Evolutionary conservation across 2,113 vertebrate species (phyloP).

Genomic region (Neoarius graeffei): DNA sequence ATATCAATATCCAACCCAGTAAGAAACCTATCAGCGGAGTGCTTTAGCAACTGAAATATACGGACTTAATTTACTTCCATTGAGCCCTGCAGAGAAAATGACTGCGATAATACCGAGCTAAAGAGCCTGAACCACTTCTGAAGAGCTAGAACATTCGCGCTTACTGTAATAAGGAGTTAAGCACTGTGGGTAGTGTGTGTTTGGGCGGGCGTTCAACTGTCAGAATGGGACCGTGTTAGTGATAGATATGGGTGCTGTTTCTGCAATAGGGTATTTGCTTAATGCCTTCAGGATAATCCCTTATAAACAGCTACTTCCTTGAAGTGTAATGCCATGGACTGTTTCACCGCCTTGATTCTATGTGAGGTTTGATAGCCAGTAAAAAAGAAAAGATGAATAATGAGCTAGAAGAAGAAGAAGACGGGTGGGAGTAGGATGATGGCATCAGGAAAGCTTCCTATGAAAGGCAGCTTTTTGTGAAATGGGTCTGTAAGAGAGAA

Average conservation of each 20-base stretch:
- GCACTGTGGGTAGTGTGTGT: slow-evolving; percentile 11
- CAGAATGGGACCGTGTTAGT: slow-evolving; percentile 23
- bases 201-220: slow-evolving; percentile 22
- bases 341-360: slow-evolving; percentile 41
- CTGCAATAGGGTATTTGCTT: slow-evolving; percentile 47
- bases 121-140: slow-evolving; percentile 18
- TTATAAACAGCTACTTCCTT: slow-evolving; percentile 47
- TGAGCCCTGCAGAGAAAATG: slow-evolving; percentile 34
- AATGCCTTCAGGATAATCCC: slow-evolving; percentile 52
- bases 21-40: slow-evolving; percentile 12
- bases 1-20: slow-evolving; percentile 30
- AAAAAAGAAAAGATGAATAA: background rate
- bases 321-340: slow-evolving; percentile 49
- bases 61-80: slow-evolving; percentile 34
- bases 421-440: background rate
- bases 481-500: background rate
- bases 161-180: slow-evolving; percentile 39
- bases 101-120: slow-evolving; percentile 6
- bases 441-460: background rate
- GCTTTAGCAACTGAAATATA: slow-evolving; percentile 24
- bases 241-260: slow-evolving; percentile 38
- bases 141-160: slow-evolving; percentile 25
- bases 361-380: slow-evolving; percentile 11
- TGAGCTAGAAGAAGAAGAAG: background rate
- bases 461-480: background rate